phyloP scores from a whole-genome alignment of 2,113 vertebrate genomes.

The Tiliqua scincoides region DNA sequence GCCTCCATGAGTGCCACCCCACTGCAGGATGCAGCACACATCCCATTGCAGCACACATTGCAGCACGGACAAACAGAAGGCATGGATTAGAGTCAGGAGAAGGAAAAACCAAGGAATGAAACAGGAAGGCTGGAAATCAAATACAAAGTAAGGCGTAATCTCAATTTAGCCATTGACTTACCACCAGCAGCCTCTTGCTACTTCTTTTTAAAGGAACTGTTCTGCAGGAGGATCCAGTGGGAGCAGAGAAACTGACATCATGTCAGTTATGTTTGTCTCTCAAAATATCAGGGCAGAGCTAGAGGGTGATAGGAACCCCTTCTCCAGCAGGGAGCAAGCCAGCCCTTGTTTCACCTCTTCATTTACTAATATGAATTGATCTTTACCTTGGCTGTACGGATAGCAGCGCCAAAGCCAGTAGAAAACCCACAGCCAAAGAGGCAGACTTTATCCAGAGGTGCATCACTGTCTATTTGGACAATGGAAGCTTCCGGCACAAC shows the following conservation, averaged over 20 bases:
- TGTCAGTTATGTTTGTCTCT: neutral
- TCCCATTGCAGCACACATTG: too few species aligned
- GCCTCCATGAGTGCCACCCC: too few species aligned
- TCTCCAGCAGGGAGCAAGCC: neutral
- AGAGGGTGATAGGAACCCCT: neutral
- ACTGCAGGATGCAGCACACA: too few species aligned
- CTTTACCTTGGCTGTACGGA: conserved; percentile 82
- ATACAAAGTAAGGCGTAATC: neutral
- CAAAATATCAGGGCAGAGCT: neutral
- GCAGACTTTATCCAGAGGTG: conserved; percentile 85
- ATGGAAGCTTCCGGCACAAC: conserved; percentile 77
- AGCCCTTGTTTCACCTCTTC: rapidly evolving
- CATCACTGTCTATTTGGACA: conserved; percentile 78
- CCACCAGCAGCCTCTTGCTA: neutral
- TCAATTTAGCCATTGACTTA: neutral
- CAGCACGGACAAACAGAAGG: neutral
- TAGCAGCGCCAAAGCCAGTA: conserved; percentile 86
- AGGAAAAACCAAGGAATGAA: neutral
- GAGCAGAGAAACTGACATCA: neutral
- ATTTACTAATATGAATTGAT: rapidly evolving
- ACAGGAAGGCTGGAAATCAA: neutral
- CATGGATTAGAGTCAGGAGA: neutral
- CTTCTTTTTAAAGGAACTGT: neutral
- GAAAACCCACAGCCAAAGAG: conserved; percentile 81
- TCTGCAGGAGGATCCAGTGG: neutral